These are phyloP conservation scores for Thaleichthys pacificus DNA, from an alignment of 2,797 vertebrate species.

Conservation along the genomic window DNA sequence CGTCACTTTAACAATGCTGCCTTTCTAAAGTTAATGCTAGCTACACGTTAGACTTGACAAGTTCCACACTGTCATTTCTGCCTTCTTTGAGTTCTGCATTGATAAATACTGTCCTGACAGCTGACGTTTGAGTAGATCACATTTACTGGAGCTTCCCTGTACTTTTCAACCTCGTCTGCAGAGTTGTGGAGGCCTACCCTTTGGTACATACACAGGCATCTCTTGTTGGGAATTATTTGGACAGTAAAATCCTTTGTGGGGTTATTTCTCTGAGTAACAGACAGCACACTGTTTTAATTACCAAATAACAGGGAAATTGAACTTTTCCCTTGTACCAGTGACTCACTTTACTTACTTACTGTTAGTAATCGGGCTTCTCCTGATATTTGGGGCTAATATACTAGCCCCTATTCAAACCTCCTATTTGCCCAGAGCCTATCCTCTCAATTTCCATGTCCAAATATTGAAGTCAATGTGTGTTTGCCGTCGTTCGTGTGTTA, in stretches of 20 bases:
- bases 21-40: conserved; percentile 67
- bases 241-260: conserved; percentile 7
- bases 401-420: conserved; percentile 83
- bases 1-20: conserved; percentile 77
- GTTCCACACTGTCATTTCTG: conserved; percentile 66
- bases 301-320: no score
- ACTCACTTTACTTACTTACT: conserved; percentile 81
- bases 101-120: conserved; percentile 57
- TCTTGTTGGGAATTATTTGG: not conserved
- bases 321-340: not conserved
- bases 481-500: conserved; percentile 70
- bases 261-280: conserved; percentile 12
- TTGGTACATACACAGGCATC: not conserved
- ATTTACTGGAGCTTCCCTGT: conserved; percentile 36
- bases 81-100: conserved; percentile 62
- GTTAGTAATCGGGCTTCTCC: conserved; percentile 84
- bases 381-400: conserved; percentile 82
- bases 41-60: conserved; percentile 69
- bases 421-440: conserved; percentile 56
- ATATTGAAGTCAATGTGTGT: conserved; percentile 78
- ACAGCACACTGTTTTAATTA: not conserved
- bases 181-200: conserved; percentile 38
- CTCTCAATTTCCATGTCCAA: conserved; percentile 46
- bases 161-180: conserved; percentile 45
- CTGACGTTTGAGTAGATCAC: conserved; percentile 60